Percentiles rank a stretch among this genome's conserved stretches.
phyloP scores from a whole-genome alignment of 2,888 invertebrate genomes.

The Empis livida region DNA sequence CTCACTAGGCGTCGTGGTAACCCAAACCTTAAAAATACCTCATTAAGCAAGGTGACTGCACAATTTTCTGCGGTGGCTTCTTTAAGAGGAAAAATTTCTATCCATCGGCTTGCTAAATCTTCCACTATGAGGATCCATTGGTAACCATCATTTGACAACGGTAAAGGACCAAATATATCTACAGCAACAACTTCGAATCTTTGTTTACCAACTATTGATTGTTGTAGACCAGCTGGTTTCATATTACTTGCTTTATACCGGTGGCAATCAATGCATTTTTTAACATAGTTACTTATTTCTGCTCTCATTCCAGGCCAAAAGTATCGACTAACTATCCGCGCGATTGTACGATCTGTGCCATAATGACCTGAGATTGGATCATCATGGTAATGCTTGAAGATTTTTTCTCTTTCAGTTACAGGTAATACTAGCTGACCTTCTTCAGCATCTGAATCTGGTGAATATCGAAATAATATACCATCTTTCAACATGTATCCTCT shows the following conservation, averaged over 20 bases:
- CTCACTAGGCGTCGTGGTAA: conserved; percentile 21
- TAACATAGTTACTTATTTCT: conserved; percentile 8
- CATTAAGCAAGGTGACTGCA: conserved; percentile 18
- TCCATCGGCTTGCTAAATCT: conserved; percentile 19
- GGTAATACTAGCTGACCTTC: conserved; percentile 9
- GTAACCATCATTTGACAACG: conserved; percentile 7
- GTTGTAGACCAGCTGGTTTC: conserved; percentile 13
- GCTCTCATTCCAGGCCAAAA: conserved; percentile 12
- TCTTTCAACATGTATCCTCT: conserved; percentile 2
- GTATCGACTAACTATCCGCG: conserved; percentile 8
- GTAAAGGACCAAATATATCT: conserved; percentile 13
- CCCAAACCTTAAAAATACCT: conserved; percentile 25
- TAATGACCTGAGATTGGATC: conserved; percentile 13
- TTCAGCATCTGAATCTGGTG: conserved; percentile 5
- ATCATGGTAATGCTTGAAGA: conserved; percentile 9
- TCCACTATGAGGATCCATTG: conserved; percentile 19
- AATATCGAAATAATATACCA: conserved; percentile 9
- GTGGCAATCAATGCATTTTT: conserved; percentile 10
- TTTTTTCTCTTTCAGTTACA: conserved; percentile 4
- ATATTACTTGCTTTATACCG: conserved; percentile 11
- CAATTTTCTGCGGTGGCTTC: conserved; percentile 21
- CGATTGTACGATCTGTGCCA: conserved; percentile 9
- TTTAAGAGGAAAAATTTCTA: conserved; percentile 21
- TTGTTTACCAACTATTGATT: conserved; percentile 10
- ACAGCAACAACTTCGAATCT: conserved; percentile 13